phyloP scores from a whole-genome alignment of 2,888 invertebrate genomes.

The Capitulum mitella region DNA sequence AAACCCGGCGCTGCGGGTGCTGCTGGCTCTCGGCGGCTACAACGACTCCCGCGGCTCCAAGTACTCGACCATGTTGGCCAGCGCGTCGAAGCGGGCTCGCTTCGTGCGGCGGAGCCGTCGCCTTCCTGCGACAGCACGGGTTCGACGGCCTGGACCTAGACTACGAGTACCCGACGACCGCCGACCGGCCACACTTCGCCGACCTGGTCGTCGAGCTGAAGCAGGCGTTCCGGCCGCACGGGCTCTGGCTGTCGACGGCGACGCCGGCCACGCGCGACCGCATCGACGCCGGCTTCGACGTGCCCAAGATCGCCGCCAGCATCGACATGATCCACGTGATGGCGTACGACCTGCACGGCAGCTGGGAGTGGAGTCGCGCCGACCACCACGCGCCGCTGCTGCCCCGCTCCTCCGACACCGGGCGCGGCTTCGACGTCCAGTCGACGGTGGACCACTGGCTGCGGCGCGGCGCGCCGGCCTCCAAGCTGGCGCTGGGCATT shows the following conservation, averaged over 20 bases:
- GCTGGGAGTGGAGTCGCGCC: slow-evolving; percentile 24
- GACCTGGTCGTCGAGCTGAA: background rate
- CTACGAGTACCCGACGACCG: slow-evolving; percentile 27
- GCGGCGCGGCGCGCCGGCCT: slow-evolving; percentile 8
- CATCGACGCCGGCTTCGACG: slow-evolving; percentile 26
- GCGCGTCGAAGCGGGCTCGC: background rate
- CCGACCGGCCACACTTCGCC: slow-evolving; percentile 26
- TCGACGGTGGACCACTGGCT: background rate
- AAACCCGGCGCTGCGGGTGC: slow-evolving; percentile 19
- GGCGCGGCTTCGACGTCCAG: background rate
- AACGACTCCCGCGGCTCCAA: slow-evolving; percentile 27
- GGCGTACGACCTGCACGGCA: slow-evolving; percentile 30
- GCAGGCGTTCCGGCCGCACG: background rate
- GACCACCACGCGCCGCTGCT: slow-evolving; percentile 28
- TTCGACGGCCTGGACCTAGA: slow-evolving; percentile 30
- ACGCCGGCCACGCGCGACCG: background rate
- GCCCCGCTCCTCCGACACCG: slow-evolving; percentile 5
- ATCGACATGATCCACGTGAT: slow-evolving; percentile 28
- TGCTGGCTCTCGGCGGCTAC: slow-evolving; percentile 29
- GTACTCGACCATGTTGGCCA: slow-evolving; percentile 18
- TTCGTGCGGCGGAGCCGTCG: slow-evolving; percentile 8
- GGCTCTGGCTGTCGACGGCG: slow-evolving; percentile 21
- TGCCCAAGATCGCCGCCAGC: slow-evolving; percentile 17
- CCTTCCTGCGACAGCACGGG: slow-evolving; percentile 19
- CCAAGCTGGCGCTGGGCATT: slow-evolving; percentile 27